Percentiles rank a stretch among this genome's conserved stretches.
phyloP scores from a whole-genome alignment of 2,113 vertebrate species.

The Saccopteryx bilineata region DNA sequence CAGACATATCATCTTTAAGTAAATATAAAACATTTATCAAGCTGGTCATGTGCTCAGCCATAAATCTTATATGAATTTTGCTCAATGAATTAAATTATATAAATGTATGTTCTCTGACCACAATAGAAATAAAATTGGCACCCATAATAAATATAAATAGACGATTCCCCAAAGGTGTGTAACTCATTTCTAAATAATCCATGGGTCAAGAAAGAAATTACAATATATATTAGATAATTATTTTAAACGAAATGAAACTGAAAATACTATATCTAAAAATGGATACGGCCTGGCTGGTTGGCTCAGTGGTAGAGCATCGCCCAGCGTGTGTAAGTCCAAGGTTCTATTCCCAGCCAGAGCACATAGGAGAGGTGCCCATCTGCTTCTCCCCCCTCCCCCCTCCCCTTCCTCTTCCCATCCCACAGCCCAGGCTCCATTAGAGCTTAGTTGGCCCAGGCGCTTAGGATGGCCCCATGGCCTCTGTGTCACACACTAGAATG shows the following conservation, averaged over 20 bases:
- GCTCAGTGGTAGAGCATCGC: too few relatives aligned
- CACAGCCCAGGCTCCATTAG: too few relatives aligned
- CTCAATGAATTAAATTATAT: not conserved
- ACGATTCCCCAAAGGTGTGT: not conserved
- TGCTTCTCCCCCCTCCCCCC: too few relatives aligned
- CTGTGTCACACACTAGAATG: too few relatives aligned
- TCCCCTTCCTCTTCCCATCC: too few relatives aligned
- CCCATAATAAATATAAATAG: not conserved
- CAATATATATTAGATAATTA: not conserved
- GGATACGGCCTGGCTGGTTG: not conserved
- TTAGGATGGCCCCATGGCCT: too few relatives aligned
- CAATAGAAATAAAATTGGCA: not conserved
- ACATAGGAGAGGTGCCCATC: too few relatives aligned
- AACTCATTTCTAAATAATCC: not conserved
- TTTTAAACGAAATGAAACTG: not conserved
- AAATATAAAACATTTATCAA: not conserved
- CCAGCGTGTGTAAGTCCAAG: too few relatives aligned
- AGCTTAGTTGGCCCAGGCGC: too few relatives aligned
- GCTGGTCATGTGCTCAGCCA: not conserved
- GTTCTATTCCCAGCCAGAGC: too few relatives aligned
- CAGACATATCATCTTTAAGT: not conserved
- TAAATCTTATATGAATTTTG: not conserved
- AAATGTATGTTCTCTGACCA: not conserved
- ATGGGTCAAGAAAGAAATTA: not conserved
- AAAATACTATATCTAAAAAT: not conserved